Evolutionary conservation across 2,888 invertebrate genomes (phyloP).

Genomic region (Lordiphosa andalusiaca): DNA sequence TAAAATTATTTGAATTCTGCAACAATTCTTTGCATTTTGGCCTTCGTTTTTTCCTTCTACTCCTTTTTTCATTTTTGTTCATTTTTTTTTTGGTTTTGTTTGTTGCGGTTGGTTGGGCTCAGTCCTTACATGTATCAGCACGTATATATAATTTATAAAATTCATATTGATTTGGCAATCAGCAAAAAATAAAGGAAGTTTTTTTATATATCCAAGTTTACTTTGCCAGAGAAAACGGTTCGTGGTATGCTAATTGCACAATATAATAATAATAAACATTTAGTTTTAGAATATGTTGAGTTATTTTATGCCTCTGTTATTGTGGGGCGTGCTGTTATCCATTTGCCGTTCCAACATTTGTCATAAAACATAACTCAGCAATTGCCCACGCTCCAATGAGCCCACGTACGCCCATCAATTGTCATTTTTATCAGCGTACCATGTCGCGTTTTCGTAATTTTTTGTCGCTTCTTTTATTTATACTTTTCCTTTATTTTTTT

Average conservation of each 20-base stretch:
- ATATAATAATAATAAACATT: too few species aligned
- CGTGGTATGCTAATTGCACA: too few species aligned
- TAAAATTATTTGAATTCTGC: constrained; percentile 61
- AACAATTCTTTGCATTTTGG: constrained; percentile 39
- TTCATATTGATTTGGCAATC: too few species aligned
- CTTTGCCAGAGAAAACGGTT: too few species aligned
- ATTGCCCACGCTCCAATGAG: constrained; percentile 71
- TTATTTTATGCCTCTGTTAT: too few species aligned
- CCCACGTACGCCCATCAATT: constrained; percentile 72
- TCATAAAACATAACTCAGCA: constrained; percentile 74
- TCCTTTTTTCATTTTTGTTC: not conserved
- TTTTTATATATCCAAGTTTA: too few species aligned
- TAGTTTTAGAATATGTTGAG: too few species aligned
- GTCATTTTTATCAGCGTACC: constrained; percentile 70
- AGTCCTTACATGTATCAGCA: not conserved
- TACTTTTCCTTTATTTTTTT: not conserved
- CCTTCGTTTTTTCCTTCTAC: constrained; percentile 5
- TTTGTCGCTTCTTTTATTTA: not conserved
- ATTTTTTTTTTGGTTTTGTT: not conserved
- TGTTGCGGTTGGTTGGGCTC: not conserved
- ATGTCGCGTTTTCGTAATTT: constrained; percentile 54
- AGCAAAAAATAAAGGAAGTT: too few species aligned
- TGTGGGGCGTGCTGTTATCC: too few species aligned
- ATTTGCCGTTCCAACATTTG: constrained; percentile 42
- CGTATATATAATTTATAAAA: not conserved